phyloP scores from a whole-genome alignment of 2,888 invertebrate genomes.

The Scaeva pyrastri region DNA sequence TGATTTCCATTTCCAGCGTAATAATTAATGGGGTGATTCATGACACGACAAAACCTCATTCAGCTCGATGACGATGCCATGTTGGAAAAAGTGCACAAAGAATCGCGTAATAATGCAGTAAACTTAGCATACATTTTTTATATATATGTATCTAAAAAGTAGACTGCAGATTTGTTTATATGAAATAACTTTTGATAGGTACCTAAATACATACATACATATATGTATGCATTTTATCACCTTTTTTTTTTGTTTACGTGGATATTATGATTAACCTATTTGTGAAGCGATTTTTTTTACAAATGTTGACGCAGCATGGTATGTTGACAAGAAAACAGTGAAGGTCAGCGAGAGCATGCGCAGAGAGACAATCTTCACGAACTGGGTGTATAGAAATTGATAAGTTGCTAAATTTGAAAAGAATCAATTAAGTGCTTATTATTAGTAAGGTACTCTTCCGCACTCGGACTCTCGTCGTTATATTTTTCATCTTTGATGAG shows the following conservation, averaged over 20 bases:
- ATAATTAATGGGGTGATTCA: conserved; percentile 41
- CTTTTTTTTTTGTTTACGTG: conserved; percentile 47
- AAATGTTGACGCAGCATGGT: conserved; percentile 57
- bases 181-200: background rate
- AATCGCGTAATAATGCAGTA: conserved; percentile 24
- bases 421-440: background rate
- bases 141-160: background rate
- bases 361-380: background rate
- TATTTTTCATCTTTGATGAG: too few relatives aligned
- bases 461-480: background rate
- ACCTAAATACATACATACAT: too few relatives aligned
- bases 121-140: background rate
- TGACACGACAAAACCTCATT: conserved; percentile 62
- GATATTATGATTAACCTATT: conserved; percentile 13
- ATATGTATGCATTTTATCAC: background rate
- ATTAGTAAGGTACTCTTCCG: background rate
- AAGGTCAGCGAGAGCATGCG: conserved; percentile 13
- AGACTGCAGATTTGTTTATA: background rate
- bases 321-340: conserved; percentile 41
- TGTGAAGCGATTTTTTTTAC: background rate
- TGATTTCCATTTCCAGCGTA: conserved; percentile 44
- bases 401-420: background rate
- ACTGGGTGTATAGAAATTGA: background rate
- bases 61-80: conserved; percentile 36
- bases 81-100: conserved; percentile 21